Evolutionary conservation across 2,888 invertebrate genomes (phyloP).

Genomic region (Platycheirus albimanus): DNA sequence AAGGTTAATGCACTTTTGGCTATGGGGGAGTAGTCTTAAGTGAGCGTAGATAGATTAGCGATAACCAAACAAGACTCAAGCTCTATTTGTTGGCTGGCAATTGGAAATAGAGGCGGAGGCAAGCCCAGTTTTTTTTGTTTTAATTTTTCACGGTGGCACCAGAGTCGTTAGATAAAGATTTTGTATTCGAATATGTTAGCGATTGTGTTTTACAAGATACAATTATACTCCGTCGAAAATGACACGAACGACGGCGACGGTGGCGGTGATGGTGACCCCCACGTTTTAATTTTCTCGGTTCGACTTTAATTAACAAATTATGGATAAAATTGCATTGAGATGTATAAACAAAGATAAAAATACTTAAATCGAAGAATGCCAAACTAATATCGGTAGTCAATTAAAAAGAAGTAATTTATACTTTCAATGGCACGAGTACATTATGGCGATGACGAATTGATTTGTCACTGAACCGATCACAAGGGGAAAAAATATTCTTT

Average conservation of each 20-base stretch:
- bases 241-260: not conserved
- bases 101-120: slow-evolving; percentile 12
- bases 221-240: not conserved
- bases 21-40: slow-evolving; percentile 23
- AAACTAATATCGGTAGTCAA: slow-evolving; percentile 51
- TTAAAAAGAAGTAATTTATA: slow-evolving; percentile 38
- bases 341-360: slow-evolving; percentile 8
- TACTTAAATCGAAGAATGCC: slow-evolving; percentile 13
- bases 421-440: slow-evolving; percentile 2
- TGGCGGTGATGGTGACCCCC: slow-evolving; percentile 29
- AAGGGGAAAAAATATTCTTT: not conserved
- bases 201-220: slow-evolving; percentile 62
- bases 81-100: slow-evolving; percentile 26
- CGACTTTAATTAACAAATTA: slow-evolving; percentile 67
- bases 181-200: slow-evolving; percentile 48
- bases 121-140: slow-evolving; percentile 30
- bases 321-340: slow-evolving; percentile 48
- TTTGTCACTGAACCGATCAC: slow-evolving; percentile 12
- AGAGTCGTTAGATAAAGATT: slow-evolving; percentile 35
- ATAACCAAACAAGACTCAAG: slow-evolving; percentile 60
- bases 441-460: slow-evolving; percentile 43
- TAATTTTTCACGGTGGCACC: slow-evolving; percentile 40
- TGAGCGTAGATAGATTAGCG: slow-evolving; percentile 61
- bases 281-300: slow-evolving; percentile 50
- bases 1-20: slow-evolving; percentile 64